Conservation (phyloP, 2,113 vertebrate species). For the Charina bottae region DNA sequence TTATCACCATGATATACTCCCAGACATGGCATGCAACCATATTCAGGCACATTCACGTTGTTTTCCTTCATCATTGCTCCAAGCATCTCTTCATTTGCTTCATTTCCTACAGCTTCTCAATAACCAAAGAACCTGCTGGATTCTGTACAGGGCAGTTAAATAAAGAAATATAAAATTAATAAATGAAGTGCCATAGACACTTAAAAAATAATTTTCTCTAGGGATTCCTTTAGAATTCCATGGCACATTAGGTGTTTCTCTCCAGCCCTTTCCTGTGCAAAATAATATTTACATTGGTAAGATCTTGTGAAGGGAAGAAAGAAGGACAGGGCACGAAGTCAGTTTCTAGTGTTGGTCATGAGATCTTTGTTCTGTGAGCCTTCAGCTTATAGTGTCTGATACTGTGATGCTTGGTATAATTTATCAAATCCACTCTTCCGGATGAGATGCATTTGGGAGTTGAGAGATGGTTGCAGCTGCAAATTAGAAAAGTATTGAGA, state of each 20-base stretch:
- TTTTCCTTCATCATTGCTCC: background rate
- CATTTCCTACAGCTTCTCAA: background rate
- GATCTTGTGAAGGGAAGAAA: background rate
- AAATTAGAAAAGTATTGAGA: background rate
- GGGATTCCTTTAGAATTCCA: background rate
- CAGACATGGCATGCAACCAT: background rate
- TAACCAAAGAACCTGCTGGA: background rate
- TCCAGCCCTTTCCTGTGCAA: background rate
- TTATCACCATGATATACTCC: background rate
- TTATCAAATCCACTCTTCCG: background rate
- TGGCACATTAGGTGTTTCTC: background rate
- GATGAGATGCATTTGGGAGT: slow-evolving; percentile 6
- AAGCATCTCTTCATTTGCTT: background rate
- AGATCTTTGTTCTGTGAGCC: background rate
- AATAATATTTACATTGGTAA: background rate
- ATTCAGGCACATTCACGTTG: background rate
- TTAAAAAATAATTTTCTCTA: background rate
- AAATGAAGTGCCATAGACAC: background rate
- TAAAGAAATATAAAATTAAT: background rate
- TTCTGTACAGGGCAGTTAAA: background rate
- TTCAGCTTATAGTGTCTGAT: background rate
- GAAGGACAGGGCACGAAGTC: background rate
- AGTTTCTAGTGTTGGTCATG: background rate
- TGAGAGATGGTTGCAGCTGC: background rate
- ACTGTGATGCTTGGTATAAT: background rate